These are phyloP conservation scores for Cassiopea andromeda DNA, from an alignment of 30 jellyfish, hydroid and myxozoan genomes.

Conservation along the genomic window DNA sequence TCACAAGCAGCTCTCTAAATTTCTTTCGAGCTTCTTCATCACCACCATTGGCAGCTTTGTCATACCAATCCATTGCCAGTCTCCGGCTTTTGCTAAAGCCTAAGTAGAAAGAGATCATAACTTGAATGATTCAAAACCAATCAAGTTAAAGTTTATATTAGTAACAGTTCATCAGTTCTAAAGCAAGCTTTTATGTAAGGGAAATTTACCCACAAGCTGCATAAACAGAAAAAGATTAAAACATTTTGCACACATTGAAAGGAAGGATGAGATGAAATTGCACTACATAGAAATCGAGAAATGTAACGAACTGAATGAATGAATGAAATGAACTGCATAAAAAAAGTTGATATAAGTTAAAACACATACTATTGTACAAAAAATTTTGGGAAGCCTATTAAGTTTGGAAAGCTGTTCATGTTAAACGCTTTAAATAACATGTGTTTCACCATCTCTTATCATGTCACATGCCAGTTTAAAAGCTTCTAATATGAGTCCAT, in stretches of 20 bases:
- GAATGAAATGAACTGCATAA: too few relatives aligned
- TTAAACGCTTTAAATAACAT: too few relatives aligned
- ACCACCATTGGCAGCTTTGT: constrained; percentile 59
- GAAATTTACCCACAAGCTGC: background rate
- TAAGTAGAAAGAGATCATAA: background rate
- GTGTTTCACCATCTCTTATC: background rate
- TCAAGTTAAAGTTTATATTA: background rate
- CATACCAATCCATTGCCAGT: constrained; percentile 66
- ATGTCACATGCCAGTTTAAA: background rate
- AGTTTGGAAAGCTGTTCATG: too few relatives aligned
- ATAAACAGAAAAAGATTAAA: background rate
- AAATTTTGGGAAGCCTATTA: too few relatives aligned
- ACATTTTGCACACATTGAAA: background rate
- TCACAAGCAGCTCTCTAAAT: constrained; percentile 27
- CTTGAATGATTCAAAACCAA: background rate
- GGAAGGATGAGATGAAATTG: background rate
- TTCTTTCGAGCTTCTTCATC: constrained; percentile 55
- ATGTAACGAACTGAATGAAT: background rate
- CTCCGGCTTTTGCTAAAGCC: constrained; percentile 48
- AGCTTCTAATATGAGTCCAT: background rate
- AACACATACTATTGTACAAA: too few relatives aligned
- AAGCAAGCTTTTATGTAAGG: background rate
- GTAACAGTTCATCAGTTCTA: background rate
- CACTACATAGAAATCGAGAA: background rate
- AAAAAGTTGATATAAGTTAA: too few relatives aligned